Conservation (phyloP, 2,113 vertebrate genomes). For the Peromyscus polionotus region DNA sequence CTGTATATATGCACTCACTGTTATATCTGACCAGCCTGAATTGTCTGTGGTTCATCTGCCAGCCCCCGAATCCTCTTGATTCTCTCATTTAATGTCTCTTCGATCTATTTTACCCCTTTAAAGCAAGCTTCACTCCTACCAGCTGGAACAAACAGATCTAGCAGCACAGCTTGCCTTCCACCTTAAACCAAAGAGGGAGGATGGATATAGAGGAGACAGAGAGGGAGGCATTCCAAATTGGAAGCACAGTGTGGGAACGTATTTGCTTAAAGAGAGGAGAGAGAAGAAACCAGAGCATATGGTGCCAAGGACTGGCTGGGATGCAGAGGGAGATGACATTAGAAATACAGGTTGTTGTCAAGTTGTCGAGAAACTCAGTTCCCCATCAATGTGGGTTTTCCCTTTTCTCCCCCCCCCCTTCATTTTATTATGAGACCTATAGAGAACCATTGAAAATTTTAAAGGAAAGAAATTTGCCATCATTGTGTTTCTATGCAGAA, state of each 20-base stretch:
- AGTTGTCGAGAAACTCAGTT: neutral
- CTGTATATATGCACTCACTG: neutral
- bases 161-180: rapidly evolving
- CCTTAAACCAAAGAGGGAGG: neutral
- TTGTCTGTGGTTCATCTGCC: neutral
- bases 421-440: neutral
- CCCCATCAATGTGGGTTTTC: neutral
- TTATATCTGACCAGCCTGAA: neutral
- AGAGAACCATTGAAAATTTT: neutral
- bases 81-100: neutral
- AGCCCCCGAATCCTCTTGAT: neutral
- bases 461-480: conserved; percentile 5
- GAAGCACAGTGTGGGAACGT: neutral
- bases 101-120: neutral
- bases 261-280: neutral
- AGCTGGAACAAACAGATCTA: neutral
- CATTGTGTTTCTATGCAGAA: neutral
- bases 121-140: neutral
- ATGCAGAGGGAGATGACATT: neutral
- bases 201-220: neutral
- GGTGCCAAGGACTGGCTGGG: neutral
- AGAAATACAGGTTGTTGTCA: neutral
- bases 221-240: rapidly evolving
- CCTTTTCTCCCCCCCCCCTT: neutral
- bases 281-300: rapidly evolving